Conservation (phyloP, 2,888 invertebrate species). For the Andrena dorsata region DNA sequence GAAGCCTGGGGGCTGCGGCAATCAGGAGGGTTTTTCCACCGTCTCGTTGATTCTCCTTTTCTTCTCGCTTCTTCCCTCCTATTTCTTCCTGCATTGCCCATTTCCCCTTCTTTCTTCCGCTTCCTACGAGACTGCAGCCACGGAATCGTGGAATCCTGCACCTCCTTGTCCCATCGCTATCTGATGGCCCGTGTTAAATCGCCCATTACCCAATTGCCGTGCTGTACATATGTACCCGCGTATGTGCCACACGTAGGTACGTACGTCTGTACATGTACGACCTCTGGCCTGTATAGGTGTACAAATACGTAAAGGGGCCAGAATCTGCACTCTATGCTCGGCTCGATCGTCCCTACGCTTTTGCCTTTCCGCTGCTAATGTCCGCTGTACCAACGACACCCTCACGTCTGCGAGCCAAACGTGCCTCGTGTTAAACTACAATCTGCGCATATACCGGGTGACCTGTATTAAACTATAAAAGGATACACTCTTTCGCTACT, state of each 20-base stretch:
- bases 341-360: conserved; percentile 59
- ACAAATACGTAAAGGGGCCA: conserved; percentile 3
- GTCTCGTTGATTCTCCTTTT: conserved; percentile 62
- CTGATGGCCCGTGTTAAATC: conserved; percentile 80
- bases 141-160: conserved; percentile 58
- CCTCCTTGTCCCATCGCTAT: conserved; percentile 72
- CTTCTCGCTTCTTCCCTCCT: conserved; percentile 41
- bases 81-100: conserved; percentile 47
- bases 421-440: conserved; percentile 51
- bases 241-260: conserved; percentile 19
- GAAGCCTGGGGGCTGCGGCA: conserved; percentile 65
- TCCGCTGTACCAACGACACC: conserved; percentile 42
- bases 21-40: conserved; percentile 74
- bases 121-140: conserved; percentile 46
- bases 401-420: conserved; percentile 45
- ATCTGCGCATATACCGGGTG: conserved; percentile 9
- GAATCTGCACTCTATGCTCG: conserved; percentile 36
- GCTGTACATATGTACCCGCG: conserved; percentile 18
- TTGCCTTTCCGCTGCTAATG: conserved; percentile 56
- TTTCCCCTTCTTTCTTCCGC: conserved; percentile 51
- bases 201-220: conserved; percentile 78
- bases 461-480: conserved; percentile 6
- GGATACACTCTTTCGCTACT: not conserved
- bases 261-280: not conserved
- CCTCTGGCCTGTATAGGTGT: not conserved